Conservation (phyloP, 2,113 vertebrate genomes). For the Columbina picui region DNA sequence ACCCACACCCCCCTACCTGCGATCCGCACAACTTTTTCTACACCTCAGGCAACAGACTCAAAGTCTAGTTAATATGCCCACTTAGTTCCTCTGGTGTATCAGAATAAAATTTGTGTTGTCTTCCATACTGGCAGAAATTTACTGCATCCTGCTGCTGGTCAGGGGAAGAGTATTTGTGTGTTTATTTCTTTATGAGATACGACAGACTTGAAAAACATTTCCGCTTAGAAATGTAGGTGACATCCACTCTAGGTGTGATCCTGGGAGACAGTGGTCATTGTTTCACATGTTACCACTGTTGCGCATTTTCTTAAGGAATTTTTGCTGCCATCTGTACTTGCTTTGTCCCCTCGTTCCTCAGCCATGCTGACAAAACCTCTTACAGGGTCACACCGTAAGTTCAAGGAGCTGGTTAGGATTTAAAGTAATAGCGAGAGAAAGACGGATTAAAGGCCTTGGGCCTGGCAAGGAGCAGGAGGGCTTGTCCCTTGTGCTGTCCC, state of each 20-base stretch:
- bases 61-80: not conserved
- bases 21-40: not conserved
- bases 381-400: not conserved
- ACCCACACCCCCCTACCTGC: not conserved
- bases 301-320: not conserved
- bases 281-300: not conserved
- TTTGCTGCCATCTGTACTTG: not conserved
- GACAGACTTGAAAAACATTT: not conserved
- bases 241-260: not conserved
- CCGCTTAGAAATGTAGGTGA: not conserved
- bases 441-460: not conserved
- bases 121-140: not conserved
- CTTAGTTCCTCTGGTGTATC: not conserved
- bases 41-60: not conserved
- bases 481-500: accelerated
- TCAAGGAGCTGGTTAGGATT: not conserved
- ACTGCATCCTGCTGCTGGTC: not conserved
- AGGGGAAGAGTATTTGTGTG: not conserved
- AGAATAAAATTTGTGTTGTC: not conserved
- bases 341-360: not conserved
- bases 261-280: not conserved
- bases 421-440: not conserved
- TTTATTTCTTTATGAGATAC: not conserved
- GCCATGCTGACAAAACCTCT: not conserved
- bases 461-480: not conserved